Evolutionary conservation across 1,140 invertebrate species (phyloP).

Genomic region (Drosophila rufa): DNA sequence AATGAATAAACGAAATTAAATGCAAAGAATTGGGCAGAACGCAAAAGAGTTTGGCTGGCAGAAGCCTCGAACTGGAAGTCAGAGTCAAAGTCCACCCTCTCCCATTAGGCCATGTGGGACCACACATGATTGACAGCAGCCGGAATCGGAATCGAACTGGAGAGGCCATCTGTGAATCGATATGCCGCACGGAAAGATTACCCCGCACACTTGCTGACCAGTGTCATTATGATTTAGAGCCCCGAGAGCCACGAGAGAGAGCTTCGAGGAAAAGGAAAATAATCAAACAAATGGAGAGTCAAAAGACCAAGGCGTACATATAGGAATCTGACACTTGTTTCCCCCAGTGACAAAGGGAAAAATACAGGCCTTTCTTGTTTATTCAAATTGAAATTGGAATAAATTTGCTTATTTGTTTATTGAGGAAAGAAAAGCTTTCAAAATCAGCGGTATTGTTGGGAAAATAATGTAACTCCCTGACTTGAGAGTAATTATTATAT

Average conservation of each 20-base stretch:
- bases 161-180: slow-evolving; percentile 32
- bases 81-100: background rate
- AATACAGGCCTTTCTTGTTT: background rate
- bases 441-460: too few species aligned
- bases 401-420: background rate
- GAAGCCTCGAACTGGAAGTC: slow-evolving; percentile 11
- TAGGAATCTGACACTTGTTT: slow-evolving; percentile 6
- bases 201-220: slow-evolving; percentile 8
- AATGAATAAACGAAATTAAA: slow-evolving; percentile 85
- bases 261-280: slow-evolving; percentile 6
- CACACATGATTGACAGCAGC: slow-evolving; percentile 35
- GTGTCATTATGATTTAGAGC: slow-evolving; percentile 19
- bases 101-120: slow-evolving; percentile 29
- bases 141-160: slow-evolving; percentile 47
- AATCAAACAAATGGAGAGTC: slow-evolving; percentile 30
- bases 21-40: slow-evolving; percentile 52
- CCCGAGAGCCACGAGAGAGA: background rate
- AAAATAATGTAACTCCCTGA: too few species aligned
- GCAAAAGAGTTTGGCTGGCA: slow-evolving; percentile 56
- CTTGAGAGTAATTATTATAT: too few species aligned
- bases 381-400: background rate
- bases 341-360: background rate
- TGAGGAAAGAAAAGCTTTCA: too few species aligned
- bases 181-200: slow-evolving; percentile 21
- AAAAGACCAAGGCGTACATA: background rate